A percentile compares a stretch with the other conserved stretches of the same genome.
phyloP scores from a whole-genome alignment of 2,113 vertebrate species.

The Beaufortia kweichowensis region DNA sequence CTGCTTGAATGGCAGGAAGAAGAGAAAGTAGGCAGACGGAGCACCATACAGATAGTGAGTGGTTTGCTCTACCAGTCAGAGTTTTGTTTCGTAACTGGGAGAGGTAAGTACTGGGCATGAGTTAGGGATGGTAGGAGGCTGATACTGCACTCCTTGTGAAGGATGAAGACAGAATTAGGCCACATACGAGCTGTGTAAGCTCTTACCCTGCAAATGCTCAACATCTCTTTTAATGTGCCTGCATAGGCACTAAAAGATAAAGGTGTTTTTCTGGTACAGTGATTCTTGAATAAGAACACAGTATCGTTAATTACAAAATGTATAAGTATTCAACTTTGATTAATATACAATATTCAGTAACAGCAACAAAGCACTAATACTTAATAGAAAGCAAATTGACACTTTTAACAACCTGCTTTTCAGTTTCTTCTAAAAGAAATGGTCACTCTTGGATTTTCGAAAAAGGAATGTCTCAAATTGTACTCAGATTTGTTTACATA shows the following conservation, averaged over 20 bases:
- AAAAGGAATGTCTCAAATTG: no score
- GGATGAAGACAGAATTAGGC: constrained; percentile 71
- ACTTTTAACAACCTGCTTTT: no score
- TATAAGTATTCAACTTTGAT: no score
- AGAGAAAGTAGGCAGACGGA: constrained; percentile 25
- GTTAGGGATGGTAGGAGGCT: constrained; percentile 52
- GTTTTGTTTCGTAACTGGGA: constrained; percentile 25
- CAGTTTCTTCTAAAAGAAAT: no score
- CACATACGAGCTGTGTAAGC: constrained; percentile 55
- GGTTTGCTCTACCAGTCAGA: constrained; percentile 57
- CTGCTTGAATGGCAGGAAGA: constrained; percentile 38
- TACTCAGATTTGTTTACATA: no score
- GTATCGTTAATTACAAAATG: constrained; percentile 8
- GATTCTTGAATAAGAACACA: constrained; percentile 15
- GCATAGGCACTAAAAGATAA: constrained; percentile 13
- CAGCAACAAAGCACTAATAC: no score
- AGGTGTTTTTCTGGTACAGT: not conserved
- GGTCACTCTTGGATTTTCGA: no score
- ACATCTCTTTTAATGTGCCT: constrained; percentile 38
- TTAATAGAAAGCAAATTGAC: no score
- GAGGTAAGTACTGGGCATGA: constrained; percentile 63
- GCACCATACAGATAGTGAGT: constrained; percentile 37
- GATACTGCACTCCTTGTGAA: constrained; percentile 46
- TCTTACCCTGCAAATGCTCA: constrained; percentile 27
- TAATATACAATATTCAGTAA: no score